Percentiles rank a stretch among this genome's conserved stretches.
Evolutionary conservation across 2,113 vertebrate genomes (phyloP).

Genomic region (Prionailurus bengalensis): DNA sequence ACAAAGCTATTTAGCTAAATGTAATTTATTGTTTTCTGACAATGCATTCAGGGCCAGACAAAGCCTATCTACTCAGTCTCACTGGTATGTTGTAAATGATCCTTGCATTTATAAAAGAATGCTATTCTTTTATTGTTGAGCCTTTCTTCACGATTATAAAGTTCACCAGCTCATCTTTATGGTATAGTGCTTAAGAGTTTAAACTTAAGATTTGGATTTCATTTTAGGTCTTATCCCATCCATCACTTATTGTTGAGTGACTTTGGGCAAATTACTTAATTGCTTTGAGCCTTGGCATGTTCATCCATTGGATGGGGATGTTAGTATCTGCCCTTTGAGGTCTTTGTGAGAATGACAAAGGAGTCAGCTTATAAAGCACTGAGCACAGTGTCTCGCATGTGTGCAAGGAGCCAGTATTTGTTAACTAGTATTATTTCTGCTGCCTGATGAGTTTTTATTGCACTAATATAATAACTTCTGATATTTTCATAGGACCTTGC

Average conservation of each 20-base stretch:
- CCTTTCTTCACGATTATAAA: neutral
- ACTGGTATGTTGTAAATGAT: neutral
- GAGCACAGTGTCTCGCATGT: neutral
- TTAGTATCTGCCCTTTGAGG: neutral
- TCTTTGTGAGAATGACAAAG: neutral
- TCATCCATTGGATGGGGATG: neutral
- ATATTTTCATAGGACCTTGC: constrained; percentile 13
- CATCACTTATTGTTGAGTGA: neutral
- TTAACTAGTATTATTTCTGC: neutral
- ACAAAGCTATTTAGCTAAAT: neutral
- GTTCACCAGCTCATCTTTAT: neutral
- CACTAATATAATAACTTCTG: neutral
- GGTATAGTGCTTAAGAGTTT: neutral
- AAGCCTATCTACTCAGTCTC: neutral
- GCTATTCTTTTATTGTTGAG: neutral
- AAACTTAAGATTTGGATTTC: neutral
- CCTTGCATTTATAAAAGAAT: neutral
- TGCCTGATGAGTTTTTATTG: neutral
- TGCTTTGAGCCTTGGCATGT: neutral
- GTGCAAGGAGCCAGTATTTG: neutral
- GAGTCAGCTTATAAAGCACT: neutral
- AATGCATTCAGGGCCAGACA: neutral
- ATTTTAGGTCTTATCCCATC: neutral
- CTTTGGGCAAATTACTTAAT: neutral
- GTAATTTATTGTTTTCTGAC: constrained; percentile 60